Evolutionary conservation across 2,113 vertebrate genomes (phyloP).

Genomic region (Ammodytes dubius): DNA sequence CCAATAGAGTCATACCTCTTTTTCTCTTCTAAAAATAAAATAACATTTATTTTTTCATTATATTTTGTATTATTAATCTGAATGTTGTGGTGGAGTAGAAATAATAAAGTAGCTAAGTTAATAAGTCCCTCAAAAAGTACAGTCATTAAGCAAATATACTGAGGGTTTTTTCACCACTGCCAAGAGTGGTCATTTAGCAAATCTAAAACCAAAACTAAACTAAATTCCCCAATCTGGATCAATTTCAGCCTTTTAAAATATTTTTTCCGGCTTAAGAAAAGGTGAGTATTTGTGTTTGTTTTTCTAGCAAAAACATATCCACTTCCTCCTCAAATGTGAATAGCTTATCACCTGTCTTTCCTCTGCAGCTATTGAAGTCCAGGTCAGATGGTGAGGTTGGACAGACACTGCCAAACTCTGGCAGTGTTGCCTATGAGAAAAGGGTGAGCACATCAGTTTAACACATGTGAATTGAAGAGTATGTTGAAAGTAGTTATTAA

Average conservation of each 20-base stretch:
- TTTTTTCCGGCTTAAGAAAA: background rate
- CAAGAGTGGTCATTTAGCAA: background rate
- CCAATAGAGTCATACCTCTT: background rate
- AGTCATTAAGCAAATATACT: background rate
- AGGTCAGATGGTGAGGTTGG: slow-evolving; percentile 85
- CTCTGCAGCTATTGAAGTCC: slow-evolving; percentile 88
- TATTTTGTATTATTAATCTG: background rate
- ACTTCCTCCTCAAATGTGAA: background rate
- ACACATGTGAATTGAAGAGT: background rate
- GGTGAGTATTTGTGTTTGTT: background rate
- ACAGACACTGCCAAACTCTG: slow-evolving; percentile 83
- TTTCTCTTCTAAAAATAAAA: too few relatives aligned
- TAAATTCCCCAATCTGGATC: background rate
- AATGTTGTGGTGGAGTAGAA: background rate
- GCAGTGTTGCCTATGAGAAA: slow-evolving; percentile 83
- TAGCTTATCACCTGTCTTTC: background rate
- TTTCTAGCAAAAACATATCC: background rate
- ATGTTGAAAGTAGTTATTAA: background rate
- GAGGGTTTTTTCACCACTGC: background rate
- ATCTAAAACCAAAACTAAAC: background rate
- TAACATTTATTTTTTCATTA: background rate
- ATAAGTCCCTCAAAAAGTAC: background rate
- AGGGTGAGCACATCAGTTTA: slow-evolving; percentile 83
- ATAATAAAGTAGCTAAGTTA: background rate
- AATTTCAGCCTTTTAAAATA: background rate